Base-by-base conservation (phyloP, 2,888 invertebrate species). In the Teleiodes luculella region DNA sequence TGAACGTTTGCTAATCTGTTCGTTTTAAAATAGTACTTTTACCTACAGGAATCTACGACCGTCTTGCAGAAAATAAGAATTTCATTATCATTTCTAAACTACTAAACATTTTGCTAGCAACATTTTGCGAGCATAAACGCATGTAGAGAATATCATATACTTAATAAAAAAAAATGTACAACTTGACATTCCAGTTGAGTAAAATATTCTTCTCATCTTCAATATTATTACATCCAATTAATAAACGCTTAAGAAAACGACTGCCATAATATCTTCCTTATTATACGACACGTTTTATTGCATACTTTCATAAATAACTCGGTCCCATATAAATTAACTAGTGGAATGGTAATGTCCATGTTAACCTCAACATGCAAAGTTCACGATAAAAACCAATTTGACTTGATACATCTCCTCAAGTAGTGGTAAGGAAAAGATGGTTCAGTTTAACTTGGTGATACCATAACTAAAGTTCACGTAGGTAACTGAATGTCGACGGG, bases 401-500 rank as follows among this genome's bases (percentile, higher is more conserved):
- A 24, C 24, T 24, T 4, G 24, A 24, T 3, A 24, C 24, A 3
- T 24, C 6, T 3, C 10, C 4, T 8, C 4, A n/a, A 33, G 10
- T 8, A n/a, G 3, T 33, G 10, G 10, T 8, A n/a, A 6, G 5
- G 5, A 5, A 6, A 33, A 2, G 10, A 33, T 3, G 24, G 24
- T 4, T 24, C 24, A 24, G 6, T 3, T 24, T 24, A 24, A 4
- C 3, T 24, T 24, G 24, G 24, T 6, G 3, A 24, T 24, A 4
- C 24, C 6, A 6, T 24, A 18, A 18, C 45, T 35, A 48, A 48
- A 48, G 48, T 48, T 48, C 48, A 48, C n/a, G 14, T 6, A 6
- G 48, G 35, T 35, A 48, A 35, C 35, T 48, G 48, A 48, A 48
- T 48, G 48, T 18, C 48, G 48, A 35, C 33, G 33, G 48, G 48